Base-by-base conservation (phyloP, 2,888 invertebrate species). In the Sisyra terminalis region DNA sequence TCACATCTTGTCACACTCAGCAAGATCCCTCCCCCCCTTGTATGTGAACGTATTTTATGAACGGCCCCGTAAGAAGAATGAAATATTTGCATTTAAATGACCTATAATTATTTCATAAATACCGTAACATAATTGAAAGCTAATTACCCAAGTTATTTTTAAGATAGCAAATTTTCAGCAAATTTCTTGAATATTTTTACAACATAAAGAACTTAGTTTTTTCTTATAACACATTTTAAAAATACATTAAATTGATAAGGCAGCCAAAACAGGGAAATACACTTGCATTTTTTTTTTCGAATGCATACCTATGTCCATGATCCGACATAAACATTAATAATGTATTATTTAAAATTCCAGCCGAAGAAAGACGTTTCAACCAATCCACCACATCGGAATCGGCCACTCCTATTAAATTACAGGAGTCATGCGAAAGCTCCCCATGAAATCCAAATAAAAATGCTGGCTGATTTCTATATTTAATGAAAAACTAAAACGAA, bases 301-400 rank as follows among this genome's bases (percentile, higher is more conserved):
- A 9, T 24, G 15, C 16, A 24, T 53, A 83, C 78, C 86, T 78
- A 47, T 83, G 79, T 1, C 94, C 94, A 59, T 96, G 94, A 63
- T 96, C 94, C 3, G 89, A 83, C 88, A 94, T 89, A 3, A 94
- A 56, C 43, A 94, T 75, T 0, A 96, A 61, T 48, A 94, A 56
- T 0, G 93, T 87, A 50, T 87, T 75, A 47, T 90, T 76, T 13
- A 90, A 63, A 31, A 74, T 61, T 0, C 78, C 77, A 1, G 66
- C 65, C 3, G 65, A 55, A 35, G 73, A 63, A 13, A 90, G 61
- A 29, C 67, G 61, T 37, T 64, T 63, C n/a, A 93, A 56, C 66
- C 83, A 81, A 0, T 67, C 53, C 3, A 67, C 58, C 1, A 85
- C 57, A 55, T 86, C 86, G 0, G 77, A 68, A 56, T 93, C 93